phyloP scores from a whole-genome alignment of 2,888 invertebrate genomes.

The Cataglyphis cursor region DNA sequence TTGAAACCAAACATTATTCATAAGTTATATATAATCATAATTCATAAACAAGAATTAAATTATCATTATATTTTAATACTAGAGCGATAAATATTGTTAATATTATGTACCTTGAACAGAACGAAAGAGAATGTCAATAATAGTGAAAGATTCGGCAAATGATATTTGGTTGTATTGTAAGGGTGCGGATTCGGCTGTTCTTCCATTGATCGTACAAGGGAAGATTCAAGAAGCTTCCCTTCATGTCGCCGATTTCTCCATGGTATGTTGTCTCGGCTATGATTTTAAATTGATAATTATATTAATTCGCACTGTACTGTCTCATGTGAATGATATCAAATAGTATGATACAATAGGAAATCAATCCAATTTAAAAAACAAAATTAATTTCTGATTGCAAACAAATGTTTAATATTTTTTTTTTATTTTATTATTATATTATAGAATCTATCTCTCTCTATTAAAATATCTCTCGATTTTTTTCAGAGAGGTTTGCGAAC shows the following conservation, averaged over 20 bases:
- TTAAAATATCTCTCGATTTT: background rate
- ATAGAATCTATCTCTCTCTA: background rate
- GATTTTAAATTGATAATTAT: background rate
- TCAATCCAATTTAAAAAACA: background rate
- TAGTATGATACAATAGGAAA: background rate
- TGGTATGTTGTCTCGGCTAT: constrained; percentile 82
- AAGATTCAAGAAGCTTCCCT: constrained; percentile 83
- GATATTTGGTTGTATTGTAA: constrained; percentile 92
- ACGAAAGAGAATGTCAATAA: constrained; percentile 96
- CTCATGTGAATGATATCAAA: background rate
- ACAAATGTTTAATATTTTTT: background rate
- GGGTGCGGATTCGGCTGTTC: constrained; percentile 93
- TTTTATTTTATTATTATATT: background rate
- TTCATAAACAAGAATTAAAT: background rate
- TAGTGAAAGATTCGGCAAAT: constrained; percentile 91
- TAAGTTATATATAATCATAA: background rate
- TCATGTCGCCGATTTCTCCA: constrained; percentile 88
- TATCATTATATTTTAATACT: constrained; percentile 1
- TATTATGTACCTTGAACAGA: constrained; percentile 85
- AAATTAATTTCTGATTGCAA: background rate
- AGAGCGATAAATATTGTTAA: constrained; percentile 6
- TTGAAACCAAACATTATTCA: background rate
- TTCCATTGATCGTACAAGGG: constrained; percentile 89
- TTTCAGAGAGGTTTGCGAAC: constrained; percentile 91
- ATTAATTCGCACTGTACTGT: background rate